Percentiles rank a stretch among this genome's conserved stretches.
Evolutionary conservation across 2,113 vertebrate genomes (phyloP).

Genomic region (Chaetodon trifascialis): DNA sequence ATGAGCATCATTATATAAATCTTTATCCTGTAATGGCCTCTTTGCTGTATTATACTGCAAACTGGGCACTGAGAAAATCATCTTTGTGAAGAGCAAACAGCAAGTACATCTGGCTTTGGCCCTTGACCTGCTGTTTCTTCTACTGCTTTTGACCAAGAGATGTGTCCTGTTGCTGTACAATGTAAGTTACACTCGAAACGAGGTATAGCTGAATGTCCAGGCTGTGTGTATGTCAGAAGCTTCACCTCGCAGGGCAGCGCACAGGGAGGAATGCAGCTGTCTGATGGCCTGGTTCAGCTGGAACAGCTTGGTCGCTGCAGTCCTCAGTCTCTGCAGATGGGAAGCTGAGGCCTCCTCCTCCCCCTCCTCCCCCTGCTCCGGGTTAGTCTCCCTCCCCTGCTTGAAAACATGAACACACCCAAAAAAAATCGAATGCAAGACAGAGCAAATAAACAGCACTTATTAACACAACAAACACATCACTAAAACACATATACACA

Average conservation of each 20-base stretch:
- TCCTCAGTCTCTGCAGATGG: constrained; percentile 75
- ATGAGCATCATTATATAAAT: background rate
- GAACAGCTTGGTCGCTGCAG: constrained; percentile 82
- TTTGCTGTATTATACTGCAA: background rate
- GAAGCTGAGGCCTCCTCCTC: constrained; percentile 56
- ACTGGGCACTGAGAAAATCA: background rate
- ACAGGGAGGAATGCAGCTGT: constrained; percentile 81
- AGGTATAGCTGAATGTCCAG: constrained; percentile 4
- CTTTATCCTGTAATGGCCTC: background rate
- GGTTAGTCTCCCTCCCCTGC: constrained; percentile 68
- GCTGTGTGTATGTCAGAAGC: constrained; percentile 9
- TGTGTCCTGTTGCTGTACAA: background rate
- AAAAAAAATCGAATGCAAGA: constrained; percentile 4
- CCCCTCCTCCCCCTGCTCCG: constrained; percentile 61
- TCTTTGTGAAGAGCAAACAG: background rate
- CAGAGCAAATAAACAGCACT: background rate
- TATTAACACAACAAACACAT: background rate
- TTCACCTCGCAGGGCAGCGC: constrained; percentile 86
- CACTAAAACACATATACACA: background rate
- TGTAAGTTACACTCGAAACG: background rate
- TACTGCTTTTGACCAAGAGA: background rate
- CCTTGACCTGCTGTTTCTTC: background rate
- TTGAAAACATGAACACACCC: constrained; percentile 37
- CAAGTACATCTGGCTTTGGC: background rate
- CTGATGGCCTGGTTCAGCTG: constrained; percentile 85